Evolutionary conservation across 2,797 vertebrate species (phyloP).

Genomic region (Ceyx erithaca): DNA sequence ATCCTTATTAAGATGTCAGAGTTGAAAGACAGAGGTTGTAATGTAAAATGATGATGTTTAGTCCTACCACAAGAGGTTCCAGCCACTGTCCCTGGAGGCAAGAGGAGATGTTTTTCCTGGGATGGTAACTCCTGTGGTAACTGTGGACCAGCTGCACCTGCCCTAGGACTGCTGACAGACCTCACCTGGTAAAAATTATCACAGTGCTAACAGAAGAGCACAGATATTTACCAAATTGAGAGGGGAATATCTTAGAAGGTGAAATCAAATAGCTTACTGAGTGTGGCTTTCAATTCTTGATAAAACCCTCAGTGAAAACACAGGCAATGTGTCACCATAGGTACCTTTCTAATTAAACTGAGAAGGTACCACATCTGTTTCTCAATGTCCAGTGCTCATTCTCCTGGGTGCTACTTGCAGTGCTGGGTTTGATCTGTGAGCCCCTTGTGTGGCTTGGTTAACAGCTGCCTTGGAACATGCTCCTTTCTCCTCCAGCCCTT

Average conservation of each 20-base stretch:
- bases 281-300: background rate
- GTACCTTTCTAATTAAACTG: background rate
- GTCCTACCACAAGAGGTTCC: rapidly evolving
- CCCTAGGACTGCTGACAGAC: background rate
- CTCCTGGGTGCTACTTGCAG: background rate
- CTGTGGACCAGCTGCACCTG: background rate
- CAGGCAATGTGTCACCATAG: background rate
- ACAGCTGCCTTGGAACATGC: background rate
- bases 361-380: background rate
- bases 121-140: background rate
- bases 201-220: background rate
- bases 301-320: background rate
- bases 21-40: background rate
- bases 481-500: background rate
- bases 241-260: background rate
- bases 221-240: background rate
- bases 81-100: background rate
- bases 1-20: background rate
- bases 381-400: background rate
- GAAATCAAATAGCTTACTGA: background rate
- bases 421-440: background rate
- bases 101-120: background rate
- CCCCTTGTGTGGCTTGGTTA: background rate
- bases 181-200: background rate
- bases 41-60: background rate